Evolutionary conservation across 2,888 invertebrate genomes (phyloP), one percentile per base, ranked within the genome.

Genomic region (Papilio demoleus): DNA sequence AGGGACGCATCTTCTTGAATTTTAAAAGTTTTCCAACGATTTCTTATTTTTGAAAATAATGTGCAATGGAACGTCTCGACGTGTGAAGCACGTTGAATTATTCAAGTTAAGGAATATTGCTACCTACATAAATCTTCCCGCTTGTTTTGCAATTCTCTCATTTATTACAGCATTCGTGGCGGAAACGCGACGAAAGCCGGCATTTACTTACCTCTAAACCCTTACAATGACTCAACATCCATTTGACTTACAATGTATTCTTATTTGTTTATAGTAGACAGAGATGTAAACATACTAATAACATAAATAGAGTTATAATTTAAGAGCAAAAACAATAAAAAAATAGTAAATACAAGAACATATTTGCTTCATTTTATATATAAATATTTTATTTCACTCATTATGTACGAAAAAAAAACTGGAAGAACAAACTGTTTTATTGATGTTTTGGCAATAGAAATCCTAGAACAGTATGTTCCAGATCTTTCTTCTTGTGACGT

Each of bases 81-180:
- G 53, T 31, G 4, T 31, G n/a, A 56, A 53, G n/a, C 6, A 17
- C 17, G 53, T 56, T 17, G n/a, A 56, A 31, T 56, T 56, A 56
- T 56, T 56, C 53, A 56, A 31, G 53, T 31, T 56, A 17, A 56
- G 17, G 31, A 31, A 31, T 31, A 56, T 56, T n/a, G 6, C 31
- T 31, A 53, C 31, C 31, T 4, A 56, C 31, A 56, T 56, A 56
- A 56, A 56, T 56, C 31, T 56, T 17, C 0, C 53, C 53, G 31
- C 53, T 31, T 56, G 31, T 56, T 56, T 56, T 56, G 53, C 53
- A 56, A 56, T 56, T 56, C 31, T 56, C 53, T 56, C 53, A 56
- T 56, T 56, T 31, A 53, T 53, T 50, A 56, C 31, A 56, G 31
- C 31, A 56, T 17, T 56, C 53, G 8, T 31, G 31, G n/a, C 31